Evolutionary conservation across 2,797 vertebrate genomes (phyloP), one percentile per base, ranked within the genome.

Genomic region (Neosilurus hyrtlii): DNA sequence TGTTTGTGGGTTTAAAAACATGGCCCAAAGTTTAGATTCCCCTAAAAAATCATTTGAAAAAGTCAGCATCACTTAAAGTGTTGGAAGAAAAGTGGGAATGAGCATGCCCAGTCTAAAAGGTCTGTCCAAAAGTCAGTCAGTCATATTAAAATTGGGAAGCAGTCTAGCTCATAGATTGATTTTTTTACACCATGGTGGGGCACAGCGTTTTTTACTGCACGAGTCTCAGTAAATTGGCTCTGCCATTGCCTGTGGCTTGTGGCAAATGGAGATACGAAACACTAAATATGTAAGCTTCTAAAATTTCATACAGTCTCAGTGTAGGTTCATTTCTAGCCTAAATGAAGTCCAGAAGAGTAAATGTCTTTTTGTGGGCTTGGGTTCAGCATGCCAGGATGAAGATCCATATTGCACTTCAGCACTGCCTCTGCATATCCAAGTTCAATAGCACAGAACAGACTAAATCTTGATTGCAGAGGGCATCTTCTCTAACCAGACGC

Each of bases 311-410:
- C 57, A 22, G 30, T 75, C 24, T 52, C 68, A 61, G 57, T 11
- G 9, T 65, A 65, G 61, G n/a, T 59, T 72, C 30, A 82, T 74
- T 81, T 68, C 22, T 14, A 65, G 11, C 54, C 18, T 12, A 65
- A 81, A 71, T 70, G 24, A 82, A 80, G 54, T 11, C 66, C 54
- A 79, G 63, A 72, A 81, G 24, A 66, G 57, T 56, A 71, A 79
- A 76, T 20, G 62, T 62, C 72, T 66, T 68, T 72, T 35, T 11
- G 52, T 24, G 24, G 16, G 24, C 35, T 56, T 71, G 16, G 26
- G 68, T 65, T 83, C 15, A 78, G 73, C 66, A 52, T 37, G 2
- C 66, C 24, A 35, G 7, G 52, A 51, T 10, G 12, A 79, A 70
- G 30, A 16, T 43, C 10, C 35, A 49, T 72, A 52, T 9, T 57